Base-by-base conservation (phyloP, 2,113 vertebrate genomes). In the Stercorarius parasiticus region DNA sequence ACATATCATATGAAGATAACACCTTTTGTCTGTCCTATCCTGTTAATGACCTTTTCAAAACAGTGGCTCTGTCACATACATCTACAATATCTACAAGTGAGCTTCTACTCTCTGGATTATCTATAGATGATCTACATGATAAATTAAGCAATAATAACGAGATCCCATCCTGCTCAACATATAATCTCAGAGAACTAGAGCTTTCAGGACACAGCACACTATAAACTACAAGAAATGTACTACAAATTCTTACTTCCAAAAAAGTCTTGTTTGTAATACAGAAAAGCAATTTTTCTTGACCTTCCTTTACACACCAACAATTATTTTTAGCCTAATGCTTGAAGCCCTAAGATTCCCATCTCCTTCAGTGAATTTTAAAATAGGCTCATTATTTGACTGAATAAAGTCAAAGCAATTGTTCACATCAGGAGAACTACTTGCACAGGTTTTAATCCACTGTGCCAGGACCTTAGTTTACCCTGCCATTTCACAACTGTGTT, bases 291-390 rank as follows among this genome's bases (percentile, higher is more conserved):
- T 90, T 74, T 86, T 88, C 38, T 85, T 56, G 21, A 52, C 49
- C 47, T 90, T 55, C 45, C 36, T 82, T 69, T 95, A 88, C 52
- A 92, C 40, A 65, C 9, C 40, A 83, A 59, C 79, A 87, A 76
- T 92, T 95, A 69, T 43, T 69, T 95, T 88, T 82, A 84, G 30
- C 36, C 71, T 58, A 59, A 85, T 71, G 36, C 43, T 88, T 58
- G 43, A 94, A 91, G 43, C 8, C 26, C 45, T 81, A 69, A 76
- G 49, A 65, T 72, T 82, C 77, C 55, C 20, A 50, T 92, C 92
- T 88, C 43, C 82, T 90, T 87, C n/a, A 64, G 61, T 71, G 78
- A 71, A 84, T 93, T 93, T 93, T 80, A 85, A 89, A 92, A 80
- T 29, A 90, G 62, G 40, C 32, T 93, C 53, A 77, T 80, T 90